Conservation (phyloP, 1,140 invertebrate species). For the Nilaparvata lugens region DNA sequence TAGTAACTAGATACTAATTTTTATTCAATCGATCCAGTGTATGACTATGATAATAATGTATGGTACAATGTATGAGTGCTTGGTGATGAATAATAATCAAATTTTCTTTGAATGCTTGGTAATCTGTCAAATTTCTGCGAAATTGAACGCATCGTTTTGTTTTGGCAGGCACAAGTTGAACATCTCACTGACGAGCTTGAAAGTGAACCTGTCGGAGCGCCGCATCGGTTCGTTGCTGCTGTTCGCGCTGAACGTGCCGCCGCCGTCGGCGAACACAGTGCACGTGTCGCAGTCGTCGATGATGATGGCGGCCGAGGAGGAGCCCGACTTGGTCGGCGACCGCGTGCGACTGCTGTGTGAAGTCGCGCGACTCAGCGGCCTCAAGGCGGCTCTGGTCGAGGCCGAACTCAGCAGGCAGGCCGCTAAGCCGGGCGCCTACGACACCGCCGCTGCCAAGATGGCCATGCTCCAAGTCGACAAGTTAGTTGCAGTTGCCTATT, state of each 20-base stretch:
- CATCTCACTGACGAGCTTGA: slow-evolving; percentile 57
- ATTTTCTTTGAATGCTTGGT: too few relatives aligned
- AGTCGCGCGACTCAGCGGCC: slow-evolving; percentile 33
- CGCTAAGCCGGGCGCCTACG: background rate
- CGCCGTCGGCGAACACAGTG: slow-evolving; percentile 34
- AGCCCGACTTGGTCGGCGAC: slow-evolving; percentile 14
- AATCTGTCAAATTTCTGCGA: too few relatives aligned
- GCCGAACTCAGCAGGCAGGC: slow-evolving; percentile 25
- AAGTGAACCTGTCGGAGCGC: slow-evolving; percentile 68
- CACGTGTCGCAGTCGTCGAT: slow-evolving; percentile 20
- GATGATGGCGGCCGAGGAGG: background rate
- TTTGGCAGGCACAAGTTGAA: slow-evolving; percentile 65
- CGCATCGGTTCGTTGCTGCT: slow-evolving; percentile 54
- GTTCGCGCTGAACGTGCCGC: slow-evolving; percentile 58
- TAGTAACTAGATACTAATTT: too few relatives aligned
- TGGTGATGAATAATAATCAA: too few relatives aligned
- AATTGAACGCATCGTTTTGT: background rate
- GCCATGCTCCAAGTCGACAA: slow-evolving; percentile 27
- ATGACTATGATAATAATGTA: too few relatives aligned
- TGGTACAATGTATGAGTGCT: too few relatives aligned
- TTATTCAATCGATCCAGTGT: too few relatives aligned
- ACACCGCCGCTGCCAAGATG: slow-evolving; percentile 20
- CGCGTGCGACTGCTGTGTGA: slow-evolving; percentile 30
- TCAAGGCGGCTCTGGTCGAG: slow-evolving; percentile 39
- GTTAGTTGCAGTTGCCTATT: too few relatives aligned